A percentile compares a stretch with the other conserved stretches of the same genome.
These are phyloP conservation scores for Heliconius erato DNA, from an alignment of 2,888 invertebrate genomes.

Conservation along the genomic window DNA sequence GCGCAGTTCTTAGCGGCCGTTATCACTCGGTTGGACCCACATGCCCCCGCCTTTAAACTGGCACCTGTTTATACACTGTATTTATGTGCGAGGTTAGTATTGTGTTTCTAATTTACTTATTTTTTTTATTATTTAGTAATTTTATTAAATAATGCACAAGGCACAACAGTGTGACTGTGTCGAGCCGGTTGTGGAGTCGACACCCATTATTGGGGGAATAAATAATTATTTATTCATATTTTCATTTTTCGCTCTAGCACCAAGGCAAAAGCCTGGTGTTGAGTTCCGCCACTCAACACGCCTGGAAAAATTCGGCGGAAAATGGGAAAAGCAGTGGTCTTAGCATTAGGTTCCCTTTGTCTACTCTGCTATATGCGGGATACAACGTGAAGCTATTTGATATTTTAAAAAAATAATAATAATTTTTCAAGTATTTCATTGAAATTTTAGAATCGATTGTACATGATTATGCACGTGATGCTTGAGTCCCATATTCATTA, in stretches of 20 bases:
- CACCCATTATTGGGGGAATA: too few relatives aligned
- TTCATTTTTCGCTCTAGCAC: too few relatives aligned
- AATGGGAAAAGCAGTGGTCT: too few relatives aligned
- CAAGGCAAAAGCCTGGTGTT: too few relatives aligned
- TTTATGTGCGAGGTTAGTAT: slow-evolving; percentile 91
- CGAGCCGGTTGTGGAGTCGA: too few relatives aligned
- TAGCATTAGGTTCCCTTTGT: too few relatives aligned
- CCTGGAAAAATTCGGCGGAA: too few relatives aligned
- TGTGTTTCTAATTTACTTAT: neutral
- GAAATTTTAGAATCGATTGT: neutral
- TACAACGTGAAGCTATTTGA: too few relatives aligned
- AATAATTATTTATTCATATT: too few relatives aligned
- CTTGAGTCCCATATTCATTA: neutral
- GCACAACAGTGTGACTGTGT: too few relatives aligned
- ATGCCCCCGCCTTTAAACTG: slow-evolving; percentile 96
- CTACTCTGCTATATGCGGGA: too few relatives aligned
- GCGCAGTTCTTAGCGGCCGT: slow-evolving; percentile 96
- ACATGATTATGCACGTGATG: neutral
- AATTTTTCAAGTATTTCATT: neutral
- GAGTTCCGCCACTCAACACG: too few relatives aligned
- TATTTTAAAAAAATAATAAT: neutral
- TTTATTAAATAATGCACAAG: neutral
- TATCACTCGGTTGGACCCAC: slow-evolving; percentile 94
- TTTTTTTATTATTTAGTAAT: neutral
- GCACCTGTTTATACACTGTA: slow-evolving; percentile 99